These are phyloP conservation scores for Nautilus pompilius DNA, from an alignment of 1,140 invertebrate genomes.

Conservation along the genomic window DNA sequence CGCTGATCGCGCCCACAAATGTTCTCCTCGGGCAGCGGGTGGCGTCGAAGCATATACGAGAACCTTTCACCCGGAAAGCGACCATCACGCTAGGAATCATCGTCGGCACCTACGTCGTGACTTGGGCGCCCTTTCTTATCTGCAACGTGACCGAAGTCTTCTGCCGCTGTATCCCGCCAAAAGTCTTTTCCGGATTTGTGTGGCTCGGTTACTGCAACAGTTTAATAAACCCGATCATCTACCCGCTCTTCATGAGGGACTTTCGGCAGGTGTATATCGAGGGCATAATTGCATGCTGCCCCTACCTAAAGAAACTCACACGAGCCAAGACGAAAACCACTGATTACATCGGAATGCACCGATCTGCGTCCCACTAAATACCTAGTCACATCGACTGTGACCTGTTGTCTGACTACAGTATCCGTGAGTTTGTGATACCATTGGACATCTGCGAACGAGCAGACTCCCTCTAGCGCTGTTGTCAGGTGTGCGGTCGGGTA, in stretches of 20 bases:
- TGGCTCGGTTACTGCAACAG: constrained; percentile 96
- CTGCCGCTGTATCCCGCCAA: constrained; percentile 63
- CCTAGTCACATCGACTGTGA: not conserved
- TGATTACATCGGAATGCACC: not conserved
- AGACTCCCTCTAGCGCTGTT: not conserved
- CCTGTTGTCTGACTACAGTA: not conserved
- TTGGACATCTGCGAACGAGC: not conserved
- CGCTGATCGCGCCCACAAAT: constrained; percentile 32
- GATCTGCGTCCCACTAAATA: not conserved
- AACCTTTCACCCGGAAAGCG: constrained; percentile 45
- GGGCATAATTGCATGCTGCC: constrained; percentile 25
- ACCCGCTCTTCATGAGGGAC: constrained; percentile 96
- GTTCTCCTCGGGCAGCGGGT: constrained; percentile 39
- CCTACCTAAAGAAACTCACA: constrained; percentile 21
- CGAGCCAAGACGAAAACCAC: constrained; percentile 10
- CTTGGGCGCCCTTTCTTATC: constrained; percentile 97
- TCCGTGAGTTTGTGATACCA: not conserved
- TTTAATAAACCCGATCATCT: constrained; percentile 97
- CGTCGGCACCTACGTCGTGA: constrained; percentile 80
- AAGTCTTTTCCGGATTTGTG: constrained; percentile 35
- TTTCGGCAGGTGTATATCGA: constrained; percentile 80
- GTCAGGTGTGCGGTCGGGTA: not conserved
- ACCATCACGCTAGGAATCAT: constrained; percentile 49
- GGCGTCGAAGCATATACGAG: constrained; percentile 33
- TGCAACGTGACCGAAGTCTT: constrained; percentile 92